Percentiles rank a stretch among this genome's conserved stretches.
phyloP scores from a whole-genome alignment of 1,140 invertebrate species.

The Tetragnatha versicolor region DNA sequence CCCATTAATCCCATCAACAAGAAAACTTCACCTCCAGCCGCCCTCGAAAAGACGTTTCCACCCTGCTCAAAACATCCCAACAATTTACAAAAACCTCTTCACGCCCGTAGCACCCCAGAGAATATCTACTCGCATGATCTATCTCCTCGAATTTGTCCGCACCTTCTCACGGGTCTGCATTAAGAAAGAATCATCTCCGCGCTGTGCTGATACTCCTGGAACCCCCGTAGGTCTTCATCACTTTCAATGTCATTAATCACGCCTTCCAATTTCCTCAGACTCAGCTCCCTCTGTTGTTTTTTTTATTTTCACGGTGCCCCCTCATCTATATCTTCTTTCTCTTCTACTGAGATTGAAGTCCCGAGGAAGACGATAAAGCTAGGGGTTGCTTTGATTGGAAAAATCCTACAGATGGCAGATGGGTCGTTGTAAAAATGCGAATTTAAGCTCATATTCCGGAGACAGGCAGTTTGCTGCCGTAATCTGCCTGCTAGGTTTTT shows the following conservation, averaged over 20 bases:
- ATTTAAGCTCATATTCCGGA: background rate
- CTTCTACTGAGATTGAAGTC: background rate
- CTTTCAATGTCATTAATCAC: slow-evolving; percentile 14
- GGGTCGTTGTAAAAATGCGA: background rate
- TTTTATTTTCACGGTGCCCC: background rate
- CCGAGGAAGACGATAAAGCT: background rate
- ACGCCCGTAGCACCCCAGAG: background rate
- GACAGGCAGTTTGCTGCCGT: background rate
- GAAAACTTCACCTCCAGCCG: no score
- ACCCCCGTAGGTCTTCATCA: background rate
- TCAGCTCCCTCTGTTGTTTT: background rate
- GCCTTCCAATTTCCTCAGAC: background rate
- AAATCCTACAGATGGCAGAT: background rate
- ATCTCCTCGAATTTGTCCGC: background rate
- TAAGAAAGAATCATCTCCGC: slow-evolving; percentile 8
- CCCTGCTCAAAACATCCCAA: no score
- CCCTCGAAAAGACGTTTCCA: no score
- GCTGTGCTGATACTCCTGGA: no score
- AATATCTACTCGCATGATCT: background rate
- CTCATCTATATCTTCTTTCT: background rate
- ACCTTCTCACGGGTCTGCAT: background rate
- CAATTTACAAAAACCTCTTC: no score
- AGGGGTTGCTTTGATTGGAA: background rate
- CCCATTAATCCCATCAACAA: no score
- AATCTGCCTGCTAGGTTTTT: background rate